phyloP scores from a whole-genome alignment of 1,140 invertebrate species.

The Physella acuta region DNA sequence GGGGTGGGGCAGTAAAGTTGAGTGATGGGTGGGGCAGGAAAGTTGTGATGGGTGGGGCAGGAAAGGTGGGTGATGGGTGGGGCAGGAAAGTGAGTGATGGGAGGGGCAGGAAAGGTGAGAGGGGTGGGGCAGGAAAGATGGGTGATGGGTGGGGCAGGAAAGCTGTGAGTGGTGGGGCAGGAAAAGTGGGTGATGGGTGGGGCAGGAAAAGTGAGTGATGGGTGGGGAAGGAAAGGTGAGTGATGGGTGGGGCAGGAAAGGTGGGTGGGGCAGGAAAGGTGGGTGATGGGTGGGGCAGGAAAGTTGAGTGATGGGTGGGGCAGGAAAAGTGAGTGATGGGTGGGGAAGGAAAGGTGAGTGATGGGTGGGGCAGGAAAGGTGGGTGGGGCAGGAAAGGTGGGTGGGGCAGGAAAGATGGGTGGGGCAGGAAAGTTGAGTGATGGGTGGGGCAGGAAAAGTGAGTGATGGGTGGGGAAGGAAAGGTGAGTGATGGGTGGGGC shows the following conservation, averaged over 20 bases:
- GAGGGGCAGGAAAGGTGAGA: conserved; percentile 83
- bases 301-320: conserved; percentile 79
- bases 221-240: conserved; percentile 99
- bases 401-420: conserved; percentile 68
- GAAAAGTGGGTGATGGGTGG: conserved; percentile 83
- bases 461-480: conserved; percentile 97
- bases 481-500: conserved; percentile 76
- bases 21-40: conserved; percentile 66
- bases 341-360: conserved; percentile 96
- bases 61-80: conserved; percentile 83
- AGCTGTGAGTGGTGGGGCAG: too few species aligned
- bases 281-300: conserved; percentile 89
- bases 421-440: conserved; percentile 96
- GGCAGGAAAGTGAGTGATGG: too few species aligned
- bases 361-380: conserved; percentile 69
- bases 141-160: conserved; percentile 66
- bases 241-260: conserved; percentile 31
- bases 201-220: too few species aligned
- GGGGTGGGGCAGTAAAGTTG: conserved; percentile 98
- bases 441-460: too few species aligned
- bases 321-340: too few species aligned
- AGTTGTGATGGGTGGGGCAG: conserved; percentile 97
- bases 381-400: conserved; percentile 98
- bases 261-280: conserved; percentile 99
- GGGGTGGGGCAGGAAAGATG: conserved; percentile 98